Evolutionary conservation across 2,888 invertebrate species (phyloP).

Genomic region (Lithophane leautieri): DNA sequence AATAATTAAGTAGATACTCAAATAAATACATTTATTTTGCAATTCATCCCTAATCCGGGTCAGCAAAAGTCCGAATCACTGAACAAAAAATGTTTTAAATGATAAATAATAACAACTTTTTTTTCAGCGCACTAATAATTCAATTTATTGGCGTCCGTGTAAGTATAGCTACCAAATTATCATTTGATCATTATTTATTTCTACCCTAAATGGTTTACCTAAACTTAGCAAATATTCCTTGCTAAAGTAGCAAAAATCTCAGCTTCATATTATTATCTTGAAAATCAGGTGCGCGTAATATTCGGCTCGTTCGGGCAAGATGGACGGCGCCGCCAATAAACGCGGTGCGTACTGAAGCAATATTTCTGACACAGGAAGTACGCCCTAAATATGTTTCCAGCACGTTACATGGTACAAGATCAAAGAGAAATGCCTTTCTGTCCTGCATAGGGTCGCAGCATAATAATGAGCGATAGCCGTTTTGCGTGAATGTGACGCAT

Average conservation of each 20-base stretch:
- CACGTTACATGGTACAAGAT: constrained; percentile 42
- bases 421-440: not conserved
- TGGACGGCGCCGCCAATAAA: constrained; percentile 63
- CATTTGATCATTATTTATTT: not conserved
- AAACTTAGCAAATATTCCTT: not conserved
- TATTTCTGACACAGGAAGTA: constrained; percentile 69
- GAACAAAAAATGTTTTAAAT: not conserved
- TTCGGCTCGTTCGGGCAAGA: constrained; percentile 26
- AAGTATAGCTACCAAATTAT: not conserved
- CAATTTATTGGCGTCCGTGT: not conserved
- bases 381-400: constrained; percentile 70
- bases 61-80: not conserved
- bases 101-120: not conserved
- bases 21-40: not conserved
- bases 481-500: too few species aligned
- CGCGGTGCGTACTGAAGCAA: constrained; percentile 63
- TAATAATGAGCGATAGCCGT: too few species aligned
- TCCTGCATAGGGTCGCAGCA: too few species aligned
- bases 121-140: not conserved
- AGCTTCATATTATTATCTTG: constrained; percentile 2
- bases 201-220: not conserved
- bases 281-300: constrained; percentile 25
- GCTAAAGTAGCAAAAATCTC: not conserved
- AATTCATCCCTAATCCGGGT: too few species aligned
- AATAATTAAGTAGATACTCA: not conserved